Base-by-base conservation (phyloP, 2,113 vertebrate species). In the Lepus americanus region DNA sequence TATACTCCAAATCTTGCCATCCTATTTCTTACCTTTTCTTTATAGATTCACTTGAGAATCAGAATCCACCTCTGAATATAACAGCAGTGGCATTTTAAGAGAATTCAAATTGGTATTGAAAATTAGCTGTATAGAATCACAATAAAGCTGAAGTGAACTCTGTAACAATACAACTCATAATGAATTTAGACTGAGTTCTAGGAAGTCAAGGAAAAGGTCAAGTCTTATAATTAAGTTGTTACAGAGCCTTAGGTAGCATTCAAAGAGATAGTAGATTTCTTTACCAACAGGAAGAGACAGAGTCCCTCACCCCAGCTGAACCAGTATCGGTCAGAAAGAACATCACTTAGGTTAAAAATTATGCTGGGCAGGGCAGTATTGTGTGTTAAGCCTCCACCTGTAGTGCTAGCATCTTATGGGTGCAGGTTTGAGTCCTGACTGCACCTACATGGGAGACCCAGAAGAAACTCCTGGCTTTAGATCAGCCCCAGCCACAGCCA, bases 101-200 rank as follows among this genome's bases (percentile, higher is more conserved):
- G 49, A 84, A 81, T 29, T 84, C 31, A 84, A 59, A 64, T 77
- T 73, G 51, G 10, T 70, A 51, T 44, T 31, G 55, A 81, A 82
- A 1, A 53, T 64, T 89, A 53, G 59, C 16, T 49, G 86, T 19
- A 31, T 27, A 92, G 31, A 53, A 13, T 80, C 87, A 31, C 80
- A 89, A 0, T 83, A 83, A 17, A 44, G 29, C 78, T 69, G 61
- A 79, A 72, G 44, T 91, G 12, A 87, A 49, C 84, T 61, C 19
- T 90, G 64, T 29, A 33, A 27, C 90, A 73, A 5, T 89, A 86
- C 66, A 61, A 53, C 66, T 92, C 81, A 59, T 64, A 49, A 74
- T 81, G 64, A 89, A 85, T 73, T 79, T 61, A 92, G 64, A 83
- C 59, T 94, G 69, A 94, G 14, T 95, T 77, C 63, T 89, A 59